Conservation (phyloP, 2,888 invertebrate species). For the Philereme vetulata region DNA sequence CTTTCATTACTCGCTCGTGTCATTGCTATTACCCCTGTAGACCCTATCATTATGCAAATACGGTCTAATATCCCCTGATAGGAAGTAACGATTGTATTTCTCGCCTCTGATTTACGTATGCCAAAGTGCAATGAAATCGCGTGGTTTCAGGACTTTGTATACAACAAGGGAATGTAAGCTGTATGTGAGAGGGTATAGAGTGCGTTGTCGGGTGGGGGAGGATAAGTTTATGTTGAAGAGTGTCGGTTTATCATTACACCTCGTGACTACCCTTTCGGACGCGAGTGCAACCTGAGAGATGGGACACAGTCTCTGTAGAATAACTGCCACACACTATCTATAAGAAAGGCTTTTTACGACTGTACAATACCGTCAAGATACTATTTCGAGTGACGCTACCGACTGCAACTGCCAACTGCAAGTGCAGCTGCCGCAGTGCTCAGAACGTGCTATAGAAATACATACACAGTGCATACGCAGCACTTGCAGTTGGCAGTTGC, state of each 20-base stretch:
- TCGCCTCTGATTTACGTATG: slow-evolving; percentile 52
- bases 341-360: background rate
- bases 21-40: slow-evolving; percentile 5
- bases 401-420: no score
- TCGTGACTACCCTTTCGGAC: slow-evolving; percentile 42
- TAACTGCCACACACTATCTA: slow-evolving; percentile 1
- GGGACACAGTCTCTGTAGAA: background rate
- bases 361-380: background rate
- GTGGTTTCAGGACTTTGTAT: slow-evolving; percentile 28
- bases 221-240: slow-evolving; percentile 42
- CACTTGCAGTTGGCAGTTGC: no score
- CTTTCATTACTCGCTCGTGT: slow-evolving; percentile 27
- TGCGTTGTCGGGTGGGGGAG: slow-evolving; percentile 23
- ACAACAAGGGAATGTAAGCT: background rate
- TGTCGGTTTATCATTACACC: slow-evolving; percentile 42
- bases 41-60: slow-evolving; percentile 20
- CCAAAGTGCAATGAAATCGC: slow-evolving; percentile 44
- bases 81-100: slow-evolving; percentile 39
- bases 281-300: slow-evolving; percentile 36
- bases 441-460: no score
- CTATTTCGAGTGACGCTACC: no score
- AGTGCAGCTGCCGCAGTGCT: no score
- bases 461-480: no score
- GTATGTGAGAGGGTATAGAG: slow-evolving; percentile 5
- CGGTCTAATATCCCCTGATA: slow-evolving; percentile 21